Evolutionary conservation across 2,113 vertebrate species (phyloP).

Genomic region (Diglossa brunneiventris): DNA sequence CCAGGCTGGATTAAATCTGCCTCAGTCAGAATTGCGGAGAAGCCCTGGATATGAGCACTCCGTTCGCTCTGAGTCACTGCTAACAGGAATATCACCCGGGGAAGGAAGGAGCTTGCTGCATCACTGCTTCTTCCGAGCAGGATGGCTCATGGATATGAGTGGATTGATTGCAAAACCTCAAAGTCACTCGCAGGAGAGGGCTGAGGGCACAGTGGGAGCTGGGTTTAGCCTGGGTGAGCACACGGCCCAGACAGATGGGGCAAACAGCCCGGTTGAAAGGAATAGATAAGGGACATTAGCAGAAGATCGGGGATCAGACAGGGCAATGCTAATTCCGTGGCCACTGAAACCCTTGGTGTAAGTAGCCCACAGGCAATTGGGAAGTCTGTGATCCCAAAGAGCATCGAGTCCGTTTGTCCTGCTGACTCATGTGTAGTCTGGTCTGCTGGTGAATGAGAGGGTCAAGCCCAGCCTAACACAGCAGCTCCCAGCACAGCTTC

Average conservation of each 20-base stretch:
- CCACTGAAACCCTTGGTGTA: neutral
- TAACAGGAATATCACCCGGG: neutral
- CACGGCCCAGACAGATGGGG: neutral
- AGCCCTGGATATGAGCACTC: neutral
- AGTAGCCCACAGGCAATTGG: constrained; percentile 13
- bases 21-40: neutral
- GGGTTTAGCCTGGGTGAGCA: neutral
- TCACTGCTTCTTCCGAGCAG: neutral
- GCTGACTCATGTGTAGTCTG: neutral
- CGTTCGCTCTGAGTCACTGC: neutral
- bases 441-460: no score
- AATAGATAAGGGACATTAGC: constrained; percentile 55
- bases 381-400: neutral
- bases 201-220: neutral
- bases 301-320: constrained; percentile 50
- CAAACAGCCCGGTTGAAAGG: constrained; percentile 43
- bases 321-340: constrained; percentile 34
- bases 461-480: no score
- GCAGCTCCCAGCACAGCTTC: no score
- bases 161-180: constrained; percentile 7
- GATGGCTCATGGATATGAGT: neutral
- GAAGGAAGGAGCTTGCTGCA: neutral
- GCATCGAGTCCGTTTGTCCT: neutral
- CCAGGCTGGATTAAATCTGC: neutral
- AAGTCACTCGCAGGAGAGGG: neutral